phyloP scores from a whole-genome alignment of 2,797 vertebrate species.

The Chaunax sp. region DNA sequence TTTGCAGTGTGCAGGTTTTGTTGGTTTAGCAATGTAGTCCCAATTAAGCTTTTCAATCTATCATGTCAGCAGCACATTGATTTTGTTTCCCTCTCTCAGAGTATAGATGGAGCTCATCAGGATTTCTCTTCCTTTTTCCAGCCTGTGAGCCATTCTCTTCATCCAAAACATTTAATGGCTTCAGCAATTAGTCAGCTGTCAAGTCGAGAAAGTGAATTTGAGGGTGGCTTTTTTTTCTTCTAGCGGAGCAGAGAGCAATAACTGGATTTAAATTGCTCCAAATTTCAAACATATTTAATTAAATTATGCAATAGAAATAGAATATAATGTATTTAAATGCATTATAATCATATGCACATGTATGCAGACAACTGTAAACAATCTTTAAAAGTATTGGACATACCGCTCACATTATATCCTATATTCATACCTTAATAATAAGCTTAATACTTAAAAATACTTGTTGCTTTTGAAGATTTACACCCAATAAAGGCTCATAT shows the following conservation, averaged over 20 bases:
- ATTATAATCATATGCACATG: background rate
- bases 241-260: background rate
- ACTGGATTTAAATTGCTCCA: background rate
- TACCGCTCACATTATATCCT: background rate
- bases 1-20: slow-evolving; percentile 55
- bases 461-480: background rate
- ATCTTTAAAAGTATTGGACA: background rate
- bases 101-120: slow-evolving; percentile 22
- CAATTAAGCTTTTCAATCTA: slow-evolving; percentile 64
- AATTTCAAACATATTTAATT: background rate
- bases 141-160: background rate
- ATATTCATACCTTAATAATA: no score
- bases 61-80: slow-evolving; percentile 61
- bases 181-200: slow-evolving; percentile 5
- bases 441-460: background rate
- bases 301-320: background rate
- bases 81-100: slow-evolving; percentile 29
- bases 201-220: background rate
- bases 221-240: background rate
- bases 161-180: background rate
- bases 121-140: slow-evolving; percentile 20
- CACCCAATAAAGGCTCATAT: background rate
- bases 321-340: background rate
- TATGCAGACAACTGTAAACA: background rate
- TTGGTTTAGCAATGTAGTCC: slow-evolving; percentile 53